Evolutionary conservation across 2,888 invertebrate genomes (phyloP).

Genomic region (Criorhina ranunculi): DNA sequence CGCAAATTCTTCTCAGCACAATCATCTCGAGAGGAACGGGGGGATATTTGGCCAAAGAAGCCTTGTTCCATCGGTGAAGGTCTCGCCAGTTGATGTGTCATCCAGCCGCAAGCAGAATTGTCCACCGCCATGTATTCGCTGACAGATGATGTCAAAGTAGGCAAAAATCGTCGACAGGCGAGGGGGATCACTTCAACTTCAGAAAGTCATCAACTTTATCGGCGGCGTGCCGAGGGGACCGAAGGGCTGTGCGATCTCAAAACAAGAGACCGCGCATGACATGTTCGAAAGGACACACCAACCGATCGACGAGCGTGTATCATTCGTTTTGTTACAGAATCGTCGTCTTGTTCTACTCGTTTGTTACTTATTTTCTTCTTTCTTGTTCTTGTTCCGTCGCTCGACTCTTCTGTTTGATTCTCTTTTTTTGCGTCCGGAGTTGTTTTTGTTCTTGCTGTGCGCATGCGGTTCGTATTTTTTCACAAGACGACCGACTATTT

Average conservation of each 20-base stretch:
- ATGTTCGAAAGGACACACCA: slow-evolving; percentile 75
- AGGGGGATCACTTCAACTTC: slow-evolving; percentile 43
- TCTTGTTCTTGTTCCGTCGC: slow-evolving; percentile 25
- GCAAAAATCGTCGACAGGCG: slow-evolving; percentile 61
- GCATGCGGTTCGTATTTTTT: slow-evolving; percentile 23
- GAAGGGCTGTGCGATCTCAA: neutral
- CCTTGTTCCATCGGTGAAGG: slow-evolving; percentile 54
- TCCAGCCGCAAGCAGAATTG: slow-evolving; percentile 59
- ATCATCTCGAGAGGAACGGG: slow-evolving; percentile 32
- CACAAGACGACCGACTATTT: slow-evolving; percentile 37
- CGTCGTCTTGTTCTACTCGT: slow-evolving; percentile 66
- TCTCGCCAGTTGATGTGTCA: slow-evolving; percentile 60
- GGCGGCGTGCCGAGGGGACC: neutral
- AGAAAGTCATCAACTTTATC: slow-evolving; percentile 67
- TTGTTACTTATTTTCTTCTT: slow-evolving; percentile 49
- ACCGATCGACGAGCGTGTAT: slow-evolving; percentile 64
- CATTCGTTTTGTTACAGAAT: slow-evolving; percentile 76
- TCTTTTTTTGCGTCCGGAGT: neutral
- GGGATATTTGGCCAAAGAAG: slow-evolving; percentile 28
- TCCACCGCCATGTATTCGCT: slow-evolving; percentile 66
- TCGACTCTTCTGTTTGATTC: slow-evolving; percentile 4
- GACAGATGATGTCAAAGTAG: slow-evolving; percentile 77
- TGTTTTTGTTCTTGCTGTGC: slow-evolving; percentile 29
- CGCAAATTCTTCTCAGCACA: slow-evolving; percentile 50
- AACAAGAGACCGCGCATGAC: slow-evolving; percentile 66